phyloP scores from a whole-genome alignment of 2,113 vertebrate species.

The Entomyzon cyanotis region DNA sequence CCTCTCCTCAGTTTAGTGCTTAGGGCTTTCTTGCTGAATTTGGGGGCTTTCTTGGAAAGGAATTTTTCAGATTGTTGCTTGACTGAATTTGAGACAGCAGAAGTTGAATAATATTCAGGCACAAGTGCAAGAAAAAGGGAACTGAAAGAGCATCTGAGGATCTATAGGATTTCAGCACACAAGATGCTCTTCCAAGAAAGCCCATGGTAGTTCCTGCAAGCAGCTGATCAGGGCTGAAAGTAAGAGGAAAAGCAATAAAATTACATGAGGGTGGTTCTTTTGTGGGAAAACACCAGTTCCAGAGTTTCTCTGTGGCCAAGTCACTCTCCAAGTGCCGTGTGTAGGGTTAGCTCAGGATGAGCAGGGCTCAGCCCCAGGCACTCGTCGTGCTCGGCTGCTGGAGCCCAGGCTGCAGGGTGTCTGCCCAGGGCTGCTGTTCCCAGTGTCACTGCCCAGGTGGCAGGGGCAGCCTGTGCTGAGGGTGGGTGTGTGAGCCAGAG shows the following conservation, averaged over 20 bases:
- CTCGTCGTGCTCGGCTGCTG: not conserved
- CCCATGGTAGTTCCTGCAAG: not conserved
- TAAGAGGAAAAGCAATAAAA: not conserved
- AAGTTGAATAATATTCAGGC: not conserved
- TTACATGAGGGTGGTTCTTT: accelerated
- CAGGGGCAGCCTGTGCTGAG: not conserved
- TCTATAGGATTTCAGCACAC: not conserved
- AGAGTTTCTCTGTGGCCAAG: not conserved
- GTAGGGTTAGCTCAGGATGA: not conserved
- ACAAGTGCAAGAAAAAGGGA: not conserved
- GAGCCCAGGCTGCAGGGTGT: not conserved
- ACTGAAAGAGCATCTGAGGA: not conserved
- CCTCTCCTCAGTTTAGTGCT: not conserved
- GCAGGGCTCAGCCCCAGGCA: not conserved
- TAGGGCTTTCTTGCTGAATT: not conserved
- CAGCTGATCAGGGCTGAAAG: not conserved
- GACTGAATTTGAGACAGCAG: not conserved
- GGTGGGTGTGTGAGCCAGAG: not conserved
- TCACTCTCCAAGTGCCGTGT: not conserved
- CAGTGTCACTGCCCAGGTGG: not conserved
- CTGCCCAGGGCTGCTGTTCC: not conserved
- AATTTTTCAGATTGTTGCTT: not conserved
- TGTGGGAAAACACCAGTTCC: not conserved
- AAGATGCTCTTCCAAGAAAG: not conserved
- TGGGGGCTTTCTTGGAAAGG: no score